phyloP scores from a whole-genome alignment of 2,797 vertebrate species.

The Anas acuta region DNA sequence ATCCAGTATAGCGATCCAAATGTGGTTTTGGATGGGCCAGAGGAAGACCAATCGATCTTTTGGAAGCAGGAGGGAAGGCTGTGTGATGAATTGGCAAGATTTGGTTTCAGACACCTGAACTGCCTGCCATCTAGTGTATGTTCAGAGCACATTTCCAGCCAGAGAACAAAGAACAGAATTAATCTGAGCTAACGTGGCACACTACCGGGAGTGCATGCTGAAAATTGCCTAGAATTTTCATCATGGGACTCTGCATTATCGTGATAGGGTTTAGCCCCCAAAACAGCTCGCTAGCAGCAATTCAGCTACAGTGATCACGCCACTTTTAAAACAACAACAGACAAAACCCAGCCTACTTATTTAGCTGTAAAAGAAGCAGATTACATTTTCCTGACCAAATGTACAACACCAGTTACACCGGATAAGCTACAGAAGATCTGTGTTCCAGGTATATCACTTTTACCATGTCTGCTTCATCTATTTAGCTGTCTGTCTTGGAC shows the following conservation, averaged over 20 bases:
- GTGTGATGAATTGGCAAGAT: background rate
- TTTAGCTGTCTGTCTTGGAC: background rate
- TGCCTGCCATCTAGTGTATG: constrained; percentile 42
- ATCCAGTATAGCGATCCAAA: background rate
- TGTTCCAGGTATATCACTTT: background rate
- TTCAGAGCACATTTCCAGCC: constrained; percentile 1
- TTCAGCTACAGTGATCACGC: background rate
- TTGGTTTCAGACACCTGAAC: constrained; percentile 14
- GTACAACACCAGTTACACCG: background rate
- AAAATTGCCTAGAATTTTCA: background rate
- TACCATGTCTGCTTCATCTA: background rate
- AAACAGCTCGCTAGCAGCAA: background rate
- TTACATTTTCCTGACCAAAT: background rate
- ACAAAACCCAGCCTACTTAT: background rate
- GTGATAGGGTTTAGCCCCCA: background rate
- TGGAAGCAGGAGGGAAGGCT: background rate
- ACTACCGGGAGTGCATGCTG: background rate
- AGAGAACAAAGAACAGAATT: constrained; percentile 49
- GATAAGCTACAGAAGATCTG: background rate
- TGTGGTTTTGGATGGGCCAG: background rate
- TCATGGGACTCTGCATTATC: background rate
- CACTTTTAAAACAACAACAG: background rate
- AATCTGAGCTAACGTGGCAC: background rate
- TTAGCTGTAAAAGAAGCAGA: background rate
- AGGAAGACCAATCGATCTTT: constrained; percentile 21